A percentile compares a stretch with the other conserved stretches of the same genome.
phyloP scores from a whole-genome alignment of 1,140 invertebrate genomes.

The Hylaeus anthracinus region DNA sequence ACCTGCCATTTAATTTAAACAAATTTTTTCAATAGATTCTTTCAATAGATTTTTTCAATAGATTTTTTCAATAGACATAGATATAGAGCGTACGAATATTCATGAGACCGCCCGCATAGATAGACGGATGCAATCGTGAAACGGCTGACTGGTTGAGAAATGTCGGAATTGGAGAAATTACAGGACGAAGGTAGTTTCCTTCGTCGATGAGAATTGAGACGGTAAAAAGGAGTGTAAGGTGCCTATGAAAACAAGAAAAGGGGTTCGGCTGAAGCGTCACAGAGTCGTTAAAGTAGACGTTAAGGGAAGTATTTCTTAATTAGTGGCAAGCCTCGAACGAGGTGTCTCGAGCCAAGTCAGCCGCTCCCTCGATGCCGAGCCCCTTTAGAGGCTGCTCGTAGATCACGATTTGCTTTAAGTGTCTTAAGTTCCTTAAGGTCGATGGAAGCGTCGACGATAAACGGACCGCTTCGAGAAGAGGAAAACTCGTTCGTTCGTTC shows the following conservation, averaged over 20 bases:
- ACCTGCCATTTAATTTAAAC: too few species aligned
- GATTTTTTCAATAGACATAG: too few species aligned
- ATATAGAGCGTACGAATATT: too few species aligned
- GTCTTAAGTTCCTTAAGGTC: constrained; percentile 47
- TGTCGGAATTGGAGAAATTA: too few species aligned
- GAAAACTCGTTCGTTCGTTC: not conserved
- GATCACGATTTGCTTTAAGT: constrained; percentile 63
- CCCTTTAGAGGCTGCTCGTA: constrained; percentile 51
- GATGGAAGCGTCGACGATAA: constrained; percentile 41
- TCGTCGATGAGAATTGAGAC: too few species aligned
- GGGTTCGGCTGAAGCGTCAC: constrained; percentile 23
- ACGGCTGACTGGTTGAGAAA: too few species aligned
- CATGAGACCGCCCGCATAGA: too few species aligned
- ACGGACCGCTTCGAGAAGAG: not conserved
- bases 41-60: too few species aligned
- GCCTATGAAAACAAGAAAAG: not conserved
- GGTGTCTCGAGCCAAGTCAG: constrained; percentile 46
- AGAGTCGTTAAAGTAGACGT: constrained; percentile 40
- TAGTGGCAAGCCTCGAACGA: constrained; percentile 55
- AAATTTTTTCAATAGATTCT: too few species aligned
- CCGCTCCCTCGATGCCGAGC: constrained; percentile 59
- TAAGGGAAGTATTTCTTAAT: constrained; percentile 63
- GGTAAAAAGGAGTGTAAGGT: not conserved
- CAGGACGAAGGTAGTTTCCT: too few species aligned
- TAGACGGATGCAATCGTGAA: too few species aligned